Evolutionary conservation across 2,888 invertebrate genomes (phyloP).

Genomic region (Drosophila gaucha): DNA sequence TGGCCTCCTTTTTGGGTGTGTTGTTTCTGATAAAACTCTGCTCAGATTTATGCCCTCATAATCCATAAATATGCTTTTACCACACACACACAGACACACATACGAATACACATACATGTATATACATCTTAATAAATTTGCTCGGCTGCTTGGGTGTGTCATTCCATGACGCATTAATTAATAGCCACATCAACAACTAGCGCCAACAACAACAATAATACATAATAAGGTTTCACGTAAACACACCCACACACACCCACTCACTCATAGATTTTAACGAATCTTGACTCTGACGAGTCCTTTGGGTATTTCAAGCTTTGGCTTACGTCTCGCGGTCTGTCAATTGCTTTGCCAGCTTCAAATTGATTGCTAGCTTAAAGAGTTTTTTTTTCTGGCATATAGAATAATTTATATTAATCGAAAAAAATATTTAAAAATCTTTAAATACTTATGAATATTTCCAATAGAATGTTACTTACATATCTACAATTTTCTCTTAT

Average conservation of each 20-base stretch:
- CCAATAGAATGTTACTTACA: too few species aligned
- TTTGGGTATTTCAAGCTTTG: constrained; percentile 43
- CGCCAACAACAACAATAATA: constrained; percentile 50
- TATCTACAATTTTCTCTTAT: too few species aligned
- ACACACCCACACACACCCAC: constrained; percentile 8
- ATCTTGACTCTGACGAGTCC: constrained; percentile 61
- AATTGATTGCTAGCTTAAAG: constrained; percentile 40
- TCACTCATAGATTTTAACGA: constrained; percentile 19
- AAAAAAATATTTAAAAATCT: too few species aligned
- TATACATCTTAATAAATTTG: constrained; percentile 76
- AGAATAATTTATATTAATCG: background rate
- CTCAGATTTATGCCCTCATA: constrained; percentile 82
- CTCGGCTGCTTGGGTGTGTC: constrained; percentile 70
- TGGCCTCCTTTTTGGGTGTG: constrained; percentile 26
- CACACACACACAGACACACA: constrained; percentile 39
- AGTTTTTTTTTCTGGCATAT: background rate
- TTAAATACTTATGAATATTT: too few species aligned
- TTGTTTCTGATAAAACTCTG: constrained; percentile 68
- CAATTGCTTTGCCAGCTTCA: constrained; percentile 54
- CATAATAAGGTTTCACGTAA: constrained; percentile 40
- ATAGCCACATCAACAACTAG: constrained; percentile 79
- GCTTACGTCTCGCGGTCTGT: constrained; percentile 71
- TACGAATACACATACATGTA: constrained; percentile 9
- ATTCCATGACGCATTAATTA: constrained; percentile 82
- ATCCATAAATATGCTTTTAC: constrained; percentile 80